Evolutionary conservation across 1,140 invertebrate species (phyloP), one percentile per base, ranked within the genome.

Genomic region (Temnothorax nylanderi): DNA sequence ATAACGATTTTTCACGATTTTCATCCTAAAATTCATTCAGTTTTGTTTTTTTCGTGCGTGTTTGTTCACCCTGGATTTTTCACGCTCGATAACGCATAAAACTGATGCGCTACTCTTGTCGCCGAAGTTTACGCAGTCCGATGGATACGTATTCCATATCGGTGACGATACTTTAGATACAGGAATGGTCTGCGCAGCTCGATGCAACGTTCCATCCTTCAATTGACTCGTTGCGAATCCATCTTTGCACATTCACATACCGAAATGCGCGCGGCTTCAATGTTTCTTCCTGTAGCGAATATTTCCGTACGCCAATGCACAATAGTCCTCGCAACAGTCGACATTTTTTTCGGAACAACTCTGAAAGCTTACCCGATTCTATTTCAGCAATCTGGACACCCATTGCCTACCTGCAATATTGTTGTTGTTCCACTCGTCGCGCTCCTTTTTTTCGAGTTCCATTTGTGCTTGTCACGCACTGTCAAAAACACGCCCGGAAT

Each of bases 401-500:
- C 56, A 60, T 21, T 54, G 64, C 44, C 18, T 74, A 26, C 69
- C 60, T 56, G 47, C 32, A 72, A 88, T 86, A 64, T 86, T 51
- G 76, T 86, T 77, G 62, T 62, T 60, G 82, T 72, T 49, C 18
- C 18, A 16, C 41, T 16, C 21, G 80, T 56, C 41, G 80, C 67
- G 32, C 13, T 76, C 34, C 21, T 76, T 85, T 67, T 49, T 69
- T 69, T 51, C 60, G 86, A 76, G 64, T 75, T 62, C 41, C 80
- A 72, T 74, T 81, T 81, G 65, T 81, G 49, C 54, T 67, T 71
- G 78, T 81, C 64, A 71, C 47, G 37, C 69, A 65, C 26, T 84
- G 80, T 82, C 80, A 82, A 82, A 82, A 82, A 82, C 67, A 82
- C 41, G 51, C 11, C 41, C 11, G 54, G 26, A 74, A 75, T 84